These are phyloP conservation scores for Platycercus adscitus DNA, from an alignment of 2,113 vertebrate genomes.

Conservation along the genomic window DNA sequence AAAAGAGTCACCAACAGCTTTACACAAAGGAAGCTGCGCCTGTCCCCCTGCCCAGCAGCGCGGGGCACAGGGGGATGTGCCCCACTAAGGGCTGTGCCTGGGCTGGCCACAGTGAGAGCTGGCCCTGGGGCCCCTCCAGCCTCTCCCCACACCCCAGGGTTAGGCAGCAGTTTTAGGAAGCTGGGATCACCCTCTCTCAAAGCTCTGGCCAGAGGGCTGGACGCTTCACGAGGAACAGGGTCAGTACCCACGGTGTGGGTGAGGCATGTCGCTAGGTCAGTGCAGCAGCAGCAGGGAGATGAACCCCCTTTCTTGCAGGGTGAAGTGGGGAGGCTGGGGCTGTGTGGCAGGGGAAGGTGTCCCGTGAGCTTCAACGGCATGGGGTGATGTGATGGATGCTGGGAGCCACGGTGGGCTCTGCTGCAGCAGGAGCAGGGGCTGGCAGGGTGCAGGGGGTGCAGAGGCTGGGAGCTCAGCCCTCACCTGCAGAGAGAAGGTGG, in stretches of 20 bases:
- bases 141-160: not conserved
- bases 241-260: not conserved
- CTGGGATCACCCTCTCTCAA: not conserved
- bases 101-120: not conserved
- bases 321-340: not conserved
- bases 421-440: constrained; percentile 43
- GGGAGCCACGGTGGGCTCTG: not conserved
- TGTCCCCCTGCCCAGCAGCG: not conserved
- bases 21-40: constrained; percentile 43
- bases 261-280: constrained; percentile 16
- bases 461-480: constrained; percentile 7
- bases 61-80: not conserved
- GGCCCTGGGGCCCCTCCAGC: not conserved
- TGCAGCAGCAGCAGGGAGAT: constrained; percentile 8
- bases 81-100: not conserved
- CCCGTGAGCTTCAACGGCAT: not conserved
- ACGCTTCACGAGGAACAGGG: not conserved
- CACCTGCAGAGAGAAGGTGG: not conserved
- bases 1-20: constrained; percentile 30
- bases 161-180: constrained; percentile 23
- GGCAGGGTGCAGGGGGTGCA: not conserved
- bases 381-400: not conserved
- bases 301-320: not conserved
- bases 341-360: not conserved
- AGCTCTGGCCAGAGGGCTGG: not conserved